A percentile compares a stretch with the other conserved stretches of the same genome.
Conservation (phyloP, 2,113 vertebrate species). For the Zosterops borbonicus region DNA sequence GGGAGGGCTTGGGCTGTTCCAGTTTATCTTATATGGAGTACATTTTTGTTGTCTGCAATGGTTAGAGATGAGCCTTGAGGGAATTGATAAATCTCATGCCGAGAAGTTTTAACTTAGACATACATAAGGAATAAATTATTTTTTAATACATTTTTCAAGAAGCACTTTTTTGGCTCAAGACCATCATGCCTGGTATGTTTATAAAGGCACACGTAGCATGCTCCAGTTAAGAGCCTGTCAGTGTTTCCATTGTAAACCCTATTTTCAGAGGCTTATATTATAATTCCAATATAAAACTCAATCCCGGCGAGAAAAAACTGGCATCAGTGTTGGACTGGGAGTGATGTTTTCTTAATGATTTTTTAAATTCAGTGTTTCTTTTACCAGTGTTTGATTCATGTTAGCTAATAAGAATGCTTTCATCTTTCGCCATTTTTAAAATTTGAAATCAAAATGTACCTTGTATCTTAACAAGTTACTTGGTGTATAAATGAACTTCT, state of each 20-base stretch:
- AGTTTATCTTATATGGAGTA: background rate
- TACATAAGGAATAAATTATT: constrained; percentile 61
- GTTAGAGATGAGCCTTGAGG: constrained; percentile 5
- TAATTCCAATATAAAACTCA: constrained; percentile 30
- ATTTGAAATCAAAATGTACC: background rate
- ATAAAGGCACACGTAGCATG: constrained; percentile 1
- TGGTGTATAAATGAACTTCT: background rate
- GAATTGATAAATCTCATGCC: constrained; percentile 9
- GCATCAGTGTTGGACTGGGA: background rate
- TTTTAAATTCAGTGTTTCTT: background rate
- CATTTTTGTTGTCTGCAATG: constrained; percentile 25
- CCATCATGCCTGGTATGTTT: constrained; percentile 38
- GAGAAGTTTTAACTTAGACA: constrained; percentile 27
- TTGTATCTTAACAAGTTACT: background rate
- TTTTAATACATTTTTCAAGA: constrained; percentile 67
- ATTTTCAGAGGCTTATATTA: constrained; percentile 30
- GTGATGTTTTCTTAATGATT: background rate
- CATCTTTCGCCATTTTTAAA: background rate
- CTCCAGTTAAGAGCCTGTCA: constrained; percentile 26
- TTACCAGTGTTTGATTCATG: background rate
- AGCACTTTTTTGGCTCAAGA: constrained; percentile 45
- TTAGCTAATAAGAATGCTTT: background rate
- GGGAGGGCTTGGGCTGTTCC: background rate
- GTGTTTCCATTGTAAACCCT: constrained; percentile 52
- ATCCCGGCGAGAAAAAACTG: background rate